Conservation (phyloP, 2,113 vertebrate genomes). For the Ceyx cyanopectus region DNA sequence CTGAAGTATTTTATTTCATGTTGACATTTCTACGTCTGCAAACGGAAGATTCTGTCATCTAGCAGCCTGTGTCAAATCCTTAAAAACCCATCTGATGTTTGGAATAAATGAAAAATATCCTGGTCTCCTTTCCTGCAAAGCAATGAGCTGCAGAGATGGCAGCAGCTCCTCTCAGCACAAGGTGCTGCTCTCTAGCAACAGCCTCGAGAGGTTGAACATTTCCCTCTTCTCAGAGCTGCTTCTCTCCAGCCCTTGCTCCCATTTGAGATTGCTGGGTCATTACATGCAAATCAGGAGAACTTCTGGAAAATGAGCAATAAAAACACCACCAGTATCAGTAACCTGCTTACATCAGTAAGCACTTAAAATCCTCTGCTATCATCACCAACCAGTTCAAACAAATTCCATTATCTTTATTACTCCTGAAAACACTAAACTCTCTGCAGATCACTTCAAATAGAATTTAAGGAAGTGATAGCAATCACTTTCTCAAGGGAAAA, state of each 20-base stretch:
- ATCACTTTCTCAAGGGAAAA: neutral
- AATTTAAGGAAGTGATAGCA: neutral
- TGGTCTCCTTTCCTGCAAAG: neutral
- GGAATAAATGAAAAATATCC: conserved; percentile 3
- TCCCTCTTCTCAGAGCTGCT: neutral
- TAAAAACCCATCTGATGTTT: conserved; percentile 2
- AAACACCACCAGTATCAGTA: neutral
- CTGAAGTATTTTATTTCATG: neutral
- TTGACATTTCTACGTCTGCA: neutral
- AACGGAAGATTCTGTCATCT: neutral
- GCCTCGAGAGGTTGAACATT: neutral
- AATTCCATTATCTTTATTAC: neutral
- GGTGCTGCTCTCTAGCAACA: neutral
- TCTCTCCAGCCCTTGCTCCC: neutral
- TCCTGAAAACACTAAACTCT: neutral
- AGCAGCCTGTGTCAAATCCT: neutral
- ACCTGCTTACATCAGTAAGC: neutral
- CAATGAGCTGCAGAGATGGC: neutral
- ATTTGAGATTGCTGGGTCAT: rapidly evolving
- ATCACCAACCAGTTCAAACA: neutral
- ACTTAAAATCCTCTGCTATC: neutral
- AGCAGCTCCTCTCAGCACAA: neutral
- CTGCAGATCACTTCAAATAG: neutral
- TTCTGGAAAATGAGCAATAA: neutral
- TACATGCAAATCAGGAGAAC: neutral